Percentiles rank a stretch among this genome's conserved stretches.
Conservation (phyloP, 2,113 vertebrate genomes). For the Sinocyclocheilus anshuiensis region DNA sequence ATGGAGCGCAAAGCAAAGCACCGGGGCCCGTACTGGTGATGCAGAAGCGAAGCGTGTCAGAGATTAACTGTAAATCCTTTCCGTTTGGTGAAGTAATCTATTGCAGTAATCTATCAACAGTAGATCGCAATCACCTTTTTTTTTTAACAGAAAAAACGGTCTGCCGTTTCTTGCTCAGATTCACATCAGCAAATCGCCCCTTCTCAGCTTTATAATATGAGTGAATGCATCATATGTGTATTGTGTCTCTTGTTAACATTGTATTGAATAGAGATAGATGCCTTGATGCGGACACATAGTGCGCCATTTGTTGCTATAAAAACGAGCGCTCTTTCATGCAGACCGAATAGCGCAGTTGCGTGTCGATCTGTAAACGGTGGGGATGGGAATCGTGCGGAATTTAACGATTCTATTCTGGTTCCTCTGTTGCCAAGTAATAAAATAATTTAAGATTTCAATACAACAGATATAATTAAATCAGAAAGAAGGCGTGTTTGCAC, state of each 20-base stretch:
- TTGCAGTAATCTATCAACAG: neutral
- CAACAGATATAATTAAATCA: neutral
- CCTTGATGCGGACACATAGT: neutral
- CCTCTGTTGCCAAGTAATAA: neutral
- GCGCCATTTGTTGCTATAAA: neutral
- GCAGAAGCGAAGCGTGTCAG: slow-evolving; percentile 38
- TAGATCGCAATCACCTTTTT: neutral
- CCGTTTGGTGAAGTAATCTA: neutral
- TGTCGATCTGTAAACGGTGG: neutral
- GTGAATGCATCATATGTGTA: slow-evolving; percentile 19
- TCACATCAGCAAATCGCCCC: neutral
- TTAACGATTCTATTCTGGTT: neutral
- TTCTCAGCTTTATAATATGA: slow-evolving; percentile 1
- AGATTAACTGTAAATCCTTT: slow-evolving; percentile 43
- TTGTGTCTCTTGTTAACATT: neutral
- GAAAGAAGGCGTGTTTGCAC: neutral
- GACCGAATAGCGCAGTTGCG: slow-evolving; percentile 3
- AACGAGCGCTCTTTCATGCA: neutral
- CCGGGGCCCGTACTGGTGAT: slow-evolving; percentile 30
- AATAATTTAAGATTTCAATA: neutral
- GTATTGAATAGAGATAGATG: neutral
- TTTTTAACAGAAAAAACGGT: neutral
- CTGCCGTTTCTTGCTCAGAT: slow-evolving; percentile 11
- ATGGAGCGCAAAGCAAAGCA: slow-evolving; percentile 39
- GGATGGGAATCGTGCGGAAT: neutral